Conservation (phyloP, 2,888 invertebrate genomes). For the Rhorus exstirpatorius region DNA sequence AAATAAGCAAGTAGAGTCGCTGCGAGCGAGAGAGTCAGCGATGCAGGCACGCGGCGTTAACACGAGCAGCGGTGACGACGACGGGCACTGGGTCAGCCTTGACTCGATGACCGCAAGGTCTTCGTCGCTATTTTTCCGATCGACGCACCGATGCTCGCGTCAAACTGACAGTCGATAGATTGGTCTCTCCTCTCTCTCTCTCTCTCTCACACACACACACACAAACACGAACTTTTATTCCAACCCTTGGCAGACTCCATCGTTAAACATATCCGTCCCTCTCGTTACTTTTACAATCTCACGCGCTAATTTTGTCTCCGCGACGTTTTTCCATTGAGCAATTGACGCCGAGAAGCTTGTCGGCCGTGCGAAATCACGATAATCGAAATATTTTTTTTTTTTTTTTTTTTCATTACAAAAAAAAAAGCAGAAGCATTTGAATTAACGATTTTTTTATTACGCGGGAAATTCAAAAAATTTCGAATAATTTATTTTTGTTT, state of each 20-base stretch:
- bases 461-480: not conserved
- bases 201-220: not conserved
- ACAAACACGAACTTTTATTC: not conserved
- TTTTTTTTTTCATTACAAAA: no score
- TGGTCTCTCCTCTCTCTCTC: constrained; percentile 1
- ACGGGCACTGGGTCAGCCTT: constrained; percentile 66
- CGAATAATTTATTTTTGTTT: not conserved
- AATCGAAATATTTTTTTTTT: not conserved
- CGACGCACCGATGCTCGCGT: constrained; percentile 66
- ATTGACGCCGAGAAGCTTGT: constrained; percentile 1
- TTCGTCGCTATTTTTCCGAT: constrained; percentile 64
- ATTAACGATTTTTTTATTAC: not conserved
- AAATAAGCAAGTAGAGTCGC: constrained; percentile 23
- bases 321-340: not conserved
- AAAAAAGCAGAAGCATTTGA: no score
- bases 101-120: constrained; percentile 70
- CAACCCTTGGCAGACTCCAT: constrained; percentile 18
- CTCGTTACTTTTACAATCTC: not conserved
- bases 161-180: constrained; percentile 68
- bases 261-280: constrained; percentile 19
- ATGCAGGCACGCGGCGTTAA: constrained; percentile 59
- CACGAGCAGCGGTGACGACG: constrained; percentile 42
- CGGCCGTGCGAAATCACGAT: constrained; percentile 12
- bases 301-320: constrained; percentile 25
- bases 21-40: constrained; percentile 19